These are phyloP conservation scores for Coregonus clupeaformis DNA, from an alignment of 2,113 vertebrate genomes.

Conservation along the genomic window DNA sequence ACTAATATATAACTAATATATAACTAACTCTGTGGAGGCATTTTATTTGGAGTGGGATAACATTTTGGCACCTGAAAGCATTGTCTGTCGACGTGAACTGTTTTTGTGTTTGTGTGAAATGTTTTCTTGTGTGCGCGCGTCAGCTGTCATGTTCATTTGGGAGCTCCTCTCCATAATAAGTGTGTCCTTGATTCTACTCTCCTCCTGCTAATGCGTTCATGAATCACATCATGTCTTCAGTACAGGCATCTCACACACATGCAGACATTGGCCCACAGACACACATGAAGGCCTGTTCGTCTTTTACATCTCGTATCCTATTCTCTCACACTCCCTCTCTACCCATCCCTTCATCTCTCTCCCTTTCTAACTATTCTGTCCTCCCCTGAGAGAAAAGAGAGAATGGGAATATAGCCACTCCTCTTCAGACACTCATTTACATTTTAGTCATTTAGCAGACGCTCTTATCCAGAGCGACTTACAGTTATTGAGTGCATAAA, in stretches of 20 bases:
- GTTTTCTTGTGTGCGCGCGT: not conserved
- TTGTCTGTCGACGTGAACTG: not conserved
- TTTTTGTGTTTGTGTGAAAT: not conserved
- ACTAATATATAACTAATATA: not conserved
- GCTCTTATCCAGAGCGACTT: too few relatives aligned
- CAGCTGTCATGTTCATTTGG: conserved; percentile 48
- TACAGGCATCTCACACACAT: not conserved
- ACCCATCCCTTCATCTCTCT: not conserved
- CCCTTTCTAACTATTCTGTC: not conserved
- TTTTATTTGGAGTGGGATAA: not conserved
- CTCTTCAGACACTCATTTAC: too few relatives aligned
- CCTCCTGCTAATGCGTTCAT: conserved; percentile 46
- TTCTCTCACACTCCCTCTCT: too few relatives aligned
- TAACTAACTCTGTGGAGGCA: not conserved
- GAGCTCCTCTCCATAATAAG: conserved; percentile 62
- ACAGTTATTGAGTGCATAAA: too few relatives aligned
- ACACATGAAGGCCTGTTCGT: not conserved
- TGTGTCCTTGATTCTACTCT: conserved; percentile 60
- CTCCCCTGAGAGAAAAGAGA: too few relatives aligned
- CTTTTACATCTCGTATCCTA: too few relatives aligned
- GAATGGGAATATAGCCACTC: too few relatives aligned
- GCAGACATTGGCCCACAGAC: conserved; percentile 6
- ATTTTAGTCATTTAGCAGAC: too few relatives aligned
- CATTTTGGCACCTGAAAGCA: not conserved
- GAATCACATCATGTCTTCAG: conserved; percentile 46